These are phyloP conservation scores for Hydrocynus forskahlii DNA, from an alignment of 2,797 vertebrate genomes.

Conservation along the genomic window DNA sequence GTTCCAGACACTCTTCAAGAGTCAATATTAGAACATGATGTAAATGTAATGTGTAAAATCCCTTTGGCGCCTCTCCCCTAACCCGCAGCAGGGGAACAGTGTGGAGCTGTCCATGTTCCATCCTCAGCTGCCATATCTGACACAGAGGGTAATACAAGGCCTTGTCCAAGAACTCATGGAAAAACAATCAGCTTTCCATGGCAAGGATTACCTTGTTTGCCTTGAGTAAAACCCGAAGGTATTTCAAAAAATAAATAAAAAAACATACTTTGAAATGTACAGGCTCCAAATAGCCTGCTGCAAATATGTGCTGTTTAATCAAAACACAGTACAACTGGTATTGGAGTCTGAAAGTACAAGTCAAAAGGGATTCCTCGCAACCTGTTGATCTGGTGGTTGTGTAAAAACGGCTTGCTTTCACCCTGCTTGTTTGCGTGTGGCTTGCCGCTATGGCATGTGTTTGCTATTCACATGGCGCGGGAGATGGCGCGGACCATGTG, in stretches of 20 bases:
- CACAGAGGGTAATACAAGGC: slow-evolving; percentile 60
- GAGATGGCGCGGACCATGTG: slow-evolving; percentile 72
- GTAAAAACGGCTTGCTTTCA: slow-evolving; percentile 61
- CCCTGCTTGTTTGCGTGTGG: slow-evolving; percentile 76
- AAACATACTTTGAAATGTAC: slow-evolving; percentile 53
- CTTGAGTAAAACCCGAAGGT: slow-evolving; percentile 64
- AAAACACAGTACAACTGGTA: slow-evolving; percentile 66
- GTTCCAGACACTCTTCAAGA: slow-evolving; percentile 44
- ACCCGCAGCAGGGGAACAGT: slow-evolving; percentile 39
- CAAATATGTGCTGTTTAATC: slow-evolving; percentile 73
- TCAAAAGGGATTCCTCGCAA: slow-evolving; percentile 73
- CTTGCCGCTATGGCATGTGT: slow-evolving; percentile 72
- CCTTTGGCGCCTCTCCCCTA: slow-evolving; percentile 53
- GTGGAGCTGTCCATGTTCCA: slow-evolving; percentile 37
- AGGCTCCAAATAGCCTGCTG: slow-evolving; percentile 72
- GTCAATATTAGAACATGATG: slow-evolving; percentile 59
- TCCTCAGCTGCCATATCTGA: slow-evolving; percentile 55
- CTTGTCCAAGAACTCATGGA: slow-evolving; percentile 62
- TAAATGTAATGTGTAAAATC: slow-evolving; percentile 59
- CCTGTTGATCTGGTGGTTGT: slow-evolving; percentile 61
- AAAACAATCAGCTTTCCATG: slow-evolving; percentile 67
- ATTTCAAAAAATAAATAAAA: slow-evolving; percentile 31
- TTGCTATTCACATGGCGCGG: slow-evolving; percentile 81
- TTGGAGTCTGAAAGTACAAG: slow-evolving; percentile 66
- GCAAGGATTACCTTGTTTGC: slow-evolving; percentile 73